Base-by-base conservation (phyloP, 2,888 invertebrate genomes). In the Pterostichus madidus region DNA sequence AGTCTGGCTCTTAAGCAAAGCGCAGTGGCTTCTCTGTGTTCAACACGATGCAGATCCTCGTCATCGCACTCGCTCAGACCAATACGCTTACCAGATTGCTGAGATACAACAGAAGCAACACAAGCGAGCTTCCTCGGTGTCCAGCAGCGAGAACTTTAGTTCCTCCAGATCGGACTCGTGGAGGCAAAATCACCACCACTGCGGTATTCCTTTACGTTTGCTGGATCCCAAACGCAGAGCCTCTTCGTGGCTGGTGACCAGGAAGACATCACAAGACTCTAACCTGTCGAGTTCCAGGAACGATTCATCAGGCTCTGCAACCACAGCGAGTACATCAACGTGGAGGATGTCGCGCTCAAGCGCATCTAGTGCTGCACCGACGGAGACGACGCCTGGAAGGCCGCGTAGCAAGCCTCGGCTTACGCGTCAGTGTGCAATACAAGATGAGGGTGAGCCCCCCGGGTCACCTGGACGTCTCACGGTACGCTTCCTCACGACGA, bases 261-360 rank as follows among this genome's bases (percentile, higher is more conserved):
- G 97, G 78, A 97, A 97, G 90, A 96, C 97, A 0, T 97, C 96
- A 10, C 97, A 97, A 89, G 97, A 98, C 89, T 97, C 97, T 5
- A 97, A 96, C 90, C 91, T 97, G 85, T 97, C 96, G 68, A 96
- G 96, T 86, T 97, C 97, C 24, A 92, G 97, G 77, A 97, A 97
- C 90, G 97, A 98, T 90, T 97, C 97, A 11, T 96, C 96, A 8
- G 96, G 96, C 1, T 97, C 97, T 5, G 95, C 94, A 31, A 97
- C 97, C 15, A 97, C 97, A 0, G 97, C 96, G 32, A 96, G 96
- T 87, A 97, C 97, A 15, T 96, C 96, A 86, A 96, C 97, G 80
- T 97, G 97, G 94, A 92, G 97, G 84, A 93, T 97, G 87, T 97
- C 97, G 8, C 92, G 97, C 77, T 97, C 97, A 64, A 96, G 95